These are phyloP conservation scores for Tragelaphus scriptus DNA, from an alignment of 2,113 vertebrate species.

Conservation along the genomic window DNA sequence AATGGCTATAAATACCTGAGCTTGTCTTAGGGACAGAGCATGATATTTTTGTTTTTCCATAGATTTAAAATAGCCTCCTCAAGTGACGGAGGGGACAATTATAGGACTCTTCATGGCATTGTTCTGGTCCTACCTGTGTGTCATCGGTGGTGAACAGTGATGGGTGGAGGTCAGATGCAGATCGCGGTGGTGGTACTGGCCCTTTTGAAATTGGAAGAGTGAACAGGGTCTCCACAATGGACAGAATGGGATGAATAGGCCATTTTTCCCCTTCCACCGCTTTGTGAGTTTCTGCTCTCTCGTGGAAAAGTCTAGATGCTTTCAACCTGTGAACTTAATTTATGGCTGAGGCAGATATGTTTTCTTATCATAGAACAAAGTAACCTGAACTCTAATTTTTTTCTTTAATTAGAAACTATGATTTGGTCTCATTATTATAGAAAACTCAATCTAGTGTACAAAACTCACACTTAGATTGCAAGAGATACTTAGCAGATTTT, in stretches of 20 bases:
- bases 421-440: background rate
- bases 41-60: background rate
- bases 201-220: background rate
- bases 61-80: background rate
- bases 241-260: background rate
- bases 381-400: background rate
- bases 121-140: background rate
- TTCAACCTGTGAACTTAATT: background rate
- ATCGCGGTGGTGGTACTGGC: rapidly evolving
- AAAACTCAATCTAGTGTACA: background rate
- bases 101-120: rapidly evolving
- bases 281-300: background rate
- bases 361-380: background rate
- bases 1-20: background rate
- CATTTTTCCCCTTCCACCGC: background rate
- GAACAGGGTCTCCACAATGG: background rate
- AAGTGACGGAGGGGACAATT: background rate
- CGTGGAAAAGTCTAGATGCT: background rate
- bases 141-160: background rate
- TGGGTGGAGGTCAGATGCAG: background rate
- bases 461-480: background rate
- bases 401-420: background rate
- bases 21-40: background rate
- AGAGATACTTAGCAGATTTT: background rate
- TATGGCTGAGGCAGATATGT: background rate